These are phyloP conservation scores for Motacilla alba DNA, from an alignment of 2,113 vertebrate genomes.

Conservation along the genomic window DNA sequence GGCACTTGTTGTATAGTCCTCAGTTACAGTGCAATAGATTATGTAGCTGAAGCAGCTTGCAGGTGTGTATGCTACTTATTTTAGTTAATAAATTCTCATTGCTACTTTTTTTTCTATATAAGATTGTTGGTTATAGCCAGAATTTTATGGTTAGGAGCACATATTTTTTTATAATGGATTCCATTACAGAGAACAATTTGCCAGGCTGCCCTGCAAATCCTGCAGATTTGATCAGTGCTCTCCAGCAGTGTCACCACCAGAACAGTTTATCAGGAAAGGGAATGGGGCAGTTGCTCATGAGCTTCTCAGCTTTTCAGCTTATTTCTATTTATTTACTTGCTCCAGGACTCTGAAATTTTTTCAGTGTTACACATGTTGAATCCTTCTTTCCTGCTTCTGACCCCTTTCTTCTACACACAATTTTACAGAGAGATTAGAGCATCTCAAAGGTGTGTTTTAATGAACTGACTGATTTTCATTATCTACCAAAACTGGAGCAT, in stretches of 20 bases:
- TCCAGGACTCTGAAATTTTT: background rate
- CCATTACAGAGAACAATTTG: background rate
- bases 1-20: background rate
- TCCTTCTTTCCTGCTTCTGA: background rate
- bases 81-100: slow-evolving; percentile 7
- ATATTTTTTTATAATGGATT: slow-evolving; percentile 14
- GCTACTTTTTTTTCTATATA: background rate
- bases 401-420: background rate
- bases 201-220: background rate
- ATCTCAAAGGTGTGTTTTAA: background rate
- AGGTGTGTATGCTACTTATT: background rate
- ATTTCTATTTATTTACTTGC: background rate
- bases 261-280: background rate
- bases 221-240: background rate
- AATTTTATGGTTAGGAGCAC: background rate
- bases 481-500: background rate
- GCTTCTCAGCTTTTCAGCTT: background rate
- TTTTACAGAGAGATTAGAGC: background rate
- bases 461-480: background rate
- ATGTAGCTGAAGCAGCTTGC: background rate
- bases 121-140: background rate
- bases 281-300: background rate
- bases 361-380: background rate
- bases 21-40: background rate
- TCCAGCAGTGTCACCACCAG: background rate